A percentile compares a stretch with the other conserved stretches of the same genome.
phyloP scores from a whole-genome alignment of 1,140 invertebrate species.

The Drosophila willistoni region DNA sequence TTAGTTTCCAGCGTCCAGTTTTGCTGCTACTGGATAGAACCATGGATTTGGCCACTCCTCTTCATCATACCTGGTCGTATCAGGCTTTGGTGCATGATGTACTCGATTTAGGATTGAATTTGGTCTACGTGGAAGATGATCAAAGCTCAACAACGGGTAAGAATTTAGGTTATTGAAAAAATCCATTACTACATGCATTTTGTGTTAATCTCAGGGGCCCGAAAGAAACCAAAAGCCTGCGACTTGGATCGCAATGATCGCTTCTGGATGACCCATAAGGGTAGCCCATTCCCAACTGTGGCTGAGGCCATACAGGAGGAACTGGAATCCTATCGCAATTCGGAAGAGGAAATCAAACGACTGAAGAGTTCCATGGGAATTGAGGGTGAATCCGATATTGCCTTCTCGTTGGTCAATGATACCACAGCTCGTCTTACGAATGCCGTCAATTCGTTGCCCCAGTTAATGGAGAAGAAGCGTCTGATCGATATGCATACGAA shows the following conservation, averaged over 20 bases:
- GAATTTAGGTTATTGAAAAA: neutral
- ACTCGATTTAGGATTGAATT: slow-evolving; percentile 94
- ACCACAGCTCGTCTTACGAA: slow-evolving; percentile 97
- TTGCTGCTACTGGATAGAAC: slow-evolving; percentile 97
- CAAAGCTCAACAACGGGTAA: slow-evolving; percentile 2
- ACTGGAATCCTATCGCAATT: slow-evolving; percentile 95
- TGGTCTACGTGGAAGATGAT: slow-evolving; percentile 92
- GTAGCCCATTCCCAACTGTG: slow-evolving; percentile 98
- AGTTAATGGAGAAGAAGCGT: slow-evolving; percentile 97
- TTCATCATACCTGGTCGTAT: slow-evolving; percentile 99
- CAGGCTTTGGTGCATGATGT: slow-evolving; percentile 98
- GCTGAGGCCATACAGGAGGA: slow-evolving; percentile 99
- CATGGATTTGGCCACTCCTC: slow-evolving; percentile 97
- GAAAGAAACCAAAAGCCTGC: slow-evolving; percentile 93
- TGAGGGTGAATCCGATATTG: slow-evolving; percentile 90
- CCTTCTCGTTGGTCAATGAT: slow-evolving; percentile 93
- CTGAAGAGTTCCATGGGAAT: slow-evolving; percentile 96
- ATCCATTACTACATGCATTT: neutral
- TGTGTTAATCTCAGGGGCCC: slow-evolving; percentile 83
- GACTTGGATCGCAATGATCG: slow-evolving; percentile 95
- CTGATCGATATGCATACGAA: slow-evolving; percentile 99
- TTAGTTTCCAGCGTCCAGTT: slow-evolving; percentile 96
- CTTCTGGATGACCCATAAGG: slow-evolving; percentile 97
- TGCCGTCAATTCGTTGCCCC: slow-evolving; percentile 97
- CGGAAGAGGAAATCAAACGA: slow-evolving; percentile 98